Evolutionary conservation across 2,888 invertebrate genomes (phyloP).

Genomic region (Andrena hattorfiana): DNA sequence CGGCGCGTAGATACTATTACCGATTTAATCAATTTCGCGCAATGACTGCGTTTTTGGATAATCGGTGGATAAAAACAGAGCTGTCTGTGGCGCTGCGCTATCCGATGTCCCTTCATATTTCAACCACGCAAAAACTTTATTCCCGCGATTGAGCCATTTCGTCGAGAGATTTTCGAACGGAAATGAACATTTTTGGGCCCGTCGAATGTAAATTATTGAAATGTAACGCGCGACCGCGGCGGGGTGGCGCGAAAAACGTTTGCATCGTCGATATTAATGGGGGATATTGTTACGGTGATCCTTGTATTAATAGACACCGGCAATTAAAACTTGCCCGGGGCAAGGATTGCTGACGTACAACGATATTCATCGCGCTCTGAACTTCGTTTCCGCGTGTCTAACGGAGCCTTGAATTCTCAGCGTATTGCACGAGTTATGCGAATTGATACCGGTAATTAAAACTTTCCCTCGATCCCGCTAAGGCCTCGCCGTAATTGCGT

Average conservation of each 20-base stretch:
- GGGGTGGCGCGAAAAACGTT: slow-evolving; percentile 23
- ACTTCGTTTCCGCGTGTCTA: slow-evolving; percentile 65
- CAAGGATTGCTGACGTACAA: slow-evolving; percentile 56
- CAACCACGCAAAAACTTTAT: not conserved
- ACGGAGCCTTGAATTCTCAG: slow-evolving; percentile 58
- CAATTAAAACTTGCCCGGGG: slow-evolving; percentile 72
- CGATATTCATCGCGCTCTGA: slow-evolving; percentile 49
- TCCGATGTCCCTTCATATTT: not conserved
- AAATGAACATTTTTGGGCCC: not conserved
- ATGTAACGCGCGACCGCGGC: not conserved
- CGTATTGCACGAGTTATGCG: slow-evolving; percentile 66
- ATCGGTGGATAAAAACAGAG: not conserved
- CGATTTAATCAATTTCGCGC: not conserved
- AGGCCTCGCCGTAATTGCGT: slow-evolving; percentile 62
- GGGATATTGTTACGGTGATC: slow-evolving; percentile 59
- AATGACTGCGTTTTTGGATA: no score
- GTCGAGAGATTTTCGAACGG: not conserved
- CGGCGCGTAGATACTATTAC: not conserved
- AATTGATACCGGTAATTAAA: slow-evolving; percentile 77
- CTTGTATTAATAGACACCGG: slow-evolving; percentile 62
- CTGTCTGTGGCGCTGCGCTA: not conserved
- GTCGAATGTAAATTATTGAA: slow-evolving; percentile 5
- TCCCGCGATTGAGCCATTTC: slow-evolving; percentile 2
- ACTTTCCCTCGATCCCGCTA: slow-evolving; percentile 69
- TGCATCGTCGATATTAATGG: slow-evolving; percentile 43